A percentile compares a stretch with the other conserved stretches of the same genome.
These are phyloP conservation scores for Camelus bactrianus DNA, from an alignment of 2,113 vertebrate species.

Conservation along the genomic window DNA sequence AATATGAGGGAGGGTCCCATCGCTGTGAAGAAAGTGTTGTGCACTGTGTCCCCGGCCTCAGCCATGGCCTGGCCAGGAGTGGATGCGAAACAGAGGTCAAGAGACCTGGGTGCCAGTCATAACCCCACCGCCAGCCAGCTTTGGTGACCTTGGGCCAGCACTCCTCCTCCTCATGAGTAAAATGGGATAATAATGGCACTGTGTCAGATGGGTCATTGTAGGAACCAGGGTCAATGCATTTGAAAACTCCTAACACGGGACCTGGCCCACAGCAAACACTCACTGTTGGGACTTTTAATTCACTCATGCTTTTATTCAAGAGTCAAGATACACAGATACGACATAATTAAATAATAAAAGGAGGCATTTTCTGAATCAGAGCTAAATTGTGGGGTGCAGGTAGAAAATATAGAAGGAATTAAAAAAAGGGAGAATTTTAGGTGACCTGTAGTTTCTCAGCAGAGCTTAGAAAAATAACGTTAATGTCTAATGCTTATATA, in stretches of 20 bases:
- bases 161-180: background rate
- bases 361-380: background rate
- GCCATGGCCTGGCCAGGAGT: background rate
- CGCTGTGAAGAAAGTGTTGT: background rate
- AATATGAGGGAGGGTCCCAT: background rate
- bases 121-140: background rate
- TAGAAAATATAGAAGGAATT: background rate
- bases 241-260: background rate
- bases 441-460: background rate
- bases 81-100: too few relatives aligned
- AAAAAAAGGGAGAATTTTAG: background rate
- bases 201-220: too few relatives aligned
- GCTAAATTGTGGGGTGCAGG: background rate
- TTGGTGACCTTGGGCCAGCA: background rate
- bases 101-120: background rate
- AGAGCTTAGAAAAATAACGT: background rate
- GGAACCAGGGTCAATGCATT: too few relatives aligned
- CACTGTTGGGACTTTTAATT: background rate
- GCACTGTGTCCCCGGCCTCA: background rate
- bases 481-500: background rate
- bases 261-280: background rate
- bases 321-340: background rate
- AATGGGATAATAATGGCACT: background rate
- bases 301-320: background rate
- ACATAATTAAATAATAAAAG: background rate